Evolutionary conservation across 1,140 invertebrate genomes (phyloP).

Genomic region (Camponotus vicinus): DNA sequence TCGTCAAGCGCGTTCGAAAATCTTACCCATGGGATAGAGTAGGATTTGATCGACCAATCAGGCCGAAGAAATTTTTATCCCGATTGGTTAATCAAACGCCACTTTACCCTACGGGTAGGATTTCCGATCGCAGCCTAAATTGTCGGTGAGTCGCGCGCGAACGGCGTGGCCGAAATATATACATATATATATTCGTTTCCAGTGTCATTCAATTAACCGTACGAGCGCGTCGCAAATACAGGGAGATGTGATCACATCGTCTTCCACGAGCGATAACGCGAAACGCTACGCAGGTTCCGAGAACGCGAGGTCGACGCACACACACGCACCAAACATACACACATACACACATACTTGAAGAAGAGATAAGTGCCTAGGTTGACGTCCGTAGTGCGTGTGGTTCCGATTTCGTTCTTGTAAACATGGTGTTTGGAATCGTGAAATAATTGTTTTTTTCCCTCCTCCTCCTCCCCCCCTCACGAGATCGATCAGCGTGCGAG

Average conservation of each 20-base stretch:
- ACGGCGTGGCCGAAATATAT: neutral
- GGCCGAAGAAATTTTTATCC: too few relatives aligned
- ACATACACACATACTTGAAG: too few relatives aligned
- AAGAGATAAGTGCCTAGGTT: slow-evolving; percentile 31
- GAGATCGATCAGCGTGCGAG: slow-evolving; percentile 4
- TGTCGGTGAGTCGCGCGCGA: neutral
- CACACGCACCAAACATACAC: too few relatives aligned
- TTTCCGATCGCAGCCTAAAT: neutral
- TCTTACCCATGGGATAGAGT: too few relatives aligned
- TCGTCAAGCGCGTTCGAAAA: too few relatives aligned
- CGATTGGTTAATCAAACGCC: too few relatives aligned
- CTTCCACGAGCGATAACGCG: slow-evolving; percentile 5
- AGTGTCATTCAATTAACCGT: slow-evolving; percentile 1
- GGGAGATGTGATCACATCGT: neutral
- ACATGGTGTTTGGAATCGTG: slow-evolving; percentile 66
- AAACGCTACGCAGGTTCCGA: neutral
- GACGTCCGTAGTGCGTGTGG: slow-evolving; percentile 59
- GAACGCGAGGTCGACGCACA: too few relatives aligned
- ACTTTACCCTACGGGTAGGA: too few relatives aligned
- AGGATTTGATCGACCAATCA: too few relatives aligned
- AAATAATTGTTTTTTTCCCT: slow-evolving; percentile 52
- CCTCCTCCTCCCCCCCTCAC: too few relatives aligned
- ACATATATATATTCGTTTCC: neutral
- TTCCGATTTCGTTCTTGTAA: slow-evolving; percentile 69
- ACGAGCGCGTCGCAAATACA: neutral